Conservation (phyloP, 2,888 invertebrate species). For the Drosophila niveifrons region DNA sequence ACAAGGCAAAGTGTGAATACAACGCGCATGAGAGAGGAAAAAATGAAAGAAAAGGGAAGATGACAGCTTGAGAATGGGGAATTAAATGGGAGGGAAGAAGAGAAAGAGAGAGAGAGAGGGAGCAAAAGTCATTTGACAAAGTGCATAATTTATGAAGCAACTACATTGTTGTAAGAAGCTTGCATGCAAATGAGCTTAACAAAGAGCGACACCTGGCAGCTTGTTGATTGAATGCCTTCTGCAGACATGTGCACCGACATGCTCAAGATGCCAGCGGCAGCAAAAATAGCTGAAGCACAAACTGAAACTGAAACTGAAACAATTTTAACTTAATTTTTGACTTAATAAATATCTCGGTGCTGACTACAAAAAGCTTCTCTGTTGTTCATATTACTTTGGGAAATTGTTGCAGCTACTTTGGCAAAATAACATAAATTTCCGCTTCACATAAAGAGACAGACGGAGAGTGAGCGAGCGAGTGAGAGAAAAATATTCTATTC, state of each 20-base stretch:
- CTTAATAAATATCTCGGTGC: conserved; percentile 52
- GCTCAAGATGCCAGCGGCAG: background rate
- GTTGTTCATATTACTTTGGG: conserved; percentile 35
- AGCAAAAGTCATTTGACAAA: conserved; percentile 36
- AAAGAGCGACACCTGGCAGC: conserved; percentile 5
- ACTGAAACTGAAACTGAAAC: conserved; percentile 10
- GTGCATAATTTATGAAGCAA: conserved; percentile 57
- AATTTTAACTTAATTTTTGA: conserved; percentile 51
- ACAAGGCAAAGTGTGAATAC: conserved; percentile 19
- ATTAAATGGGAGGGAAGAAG: background rate
- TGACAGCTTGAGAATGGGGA: too few relatives aligned
- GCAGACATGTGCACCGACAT: conserved; percentile 20
- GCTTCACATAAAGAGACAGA: conserved; percentile 9
- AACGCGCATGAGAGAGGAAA: background rate
- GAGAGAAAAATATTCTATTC: background rate
- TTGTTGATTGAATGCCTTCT: conserved; percentile 27
- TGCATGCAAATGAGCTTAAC: conserved; percentile 58
- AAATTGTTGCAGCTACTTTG: conserved; percentile 53
- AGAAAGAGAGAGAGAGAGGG: background rate
- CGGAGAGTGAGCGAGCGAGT: background rate
- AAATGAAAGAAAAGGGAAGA: background rate
- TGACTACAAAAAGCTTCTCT: conserved; percentile 22
- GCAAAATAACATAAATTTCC: conserved; percentile 59
- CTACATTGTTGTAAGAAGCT: conserved; percentile 32
- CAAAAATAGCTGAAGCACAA: conserved; percentile 7